phyloP scores from a whole-genome alignment of 2,888 invertebrate species.

The Dynastes tityus region DNA sequence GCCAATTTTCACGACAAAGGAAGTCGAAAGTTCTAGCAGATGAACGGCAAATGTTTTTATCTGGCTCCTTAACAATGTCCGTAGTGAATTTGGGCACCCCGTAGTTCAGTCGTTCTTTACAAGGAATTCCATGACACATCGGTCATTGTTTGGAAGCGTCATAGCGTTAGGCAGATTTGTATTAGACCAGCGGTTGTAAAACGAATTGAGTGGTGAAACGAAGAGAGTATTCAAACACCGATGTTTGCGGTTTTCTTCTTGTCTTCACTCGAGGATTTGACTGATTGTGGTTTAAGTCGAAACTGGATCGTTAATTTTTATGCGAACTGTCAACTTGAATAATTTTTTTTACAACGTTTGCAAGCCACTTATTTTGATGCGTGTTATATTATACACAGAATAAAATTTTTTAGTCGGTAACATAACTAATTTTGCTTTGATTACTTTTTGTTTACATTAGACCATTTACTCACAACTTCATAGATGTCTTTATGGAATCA shows the following conservation, averaged over 20 bases:
- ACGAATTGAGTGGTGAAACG: constrained; percentile 26
- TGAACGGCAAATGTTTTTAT: constrained; percentile 37
- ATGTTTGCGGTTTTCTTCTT: not conserved
- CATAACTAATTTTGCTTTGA: too few species aligned
- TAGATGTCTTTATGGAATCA: too few species aligned
- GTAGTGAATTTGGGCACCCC: constrained; percentile 56
- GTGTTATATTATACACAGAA: too few species aligned
- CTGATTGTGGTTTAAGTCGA: not conserved
- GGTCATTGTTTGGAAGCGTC: constrained; percentile 56
- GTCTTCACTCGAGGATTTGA: not conserved
- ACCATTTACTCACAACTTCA: too few species aligned
- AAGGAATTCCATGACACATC: constrained; percentile 57
- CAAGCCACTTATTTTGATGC: too few species aligned
- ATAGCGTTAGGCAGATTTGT: constrained; percentile 51
- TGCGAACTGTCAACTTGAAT: too few species aligned
- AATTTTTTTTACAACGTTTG: too few species aligned
- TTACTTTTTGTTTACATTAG: too few species aligned
- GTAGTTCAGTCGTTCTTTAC: constrained; percentile 55
- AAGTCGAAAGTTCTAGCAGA: not conserved
- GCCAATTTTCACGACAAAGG: constrained; percentile 10
- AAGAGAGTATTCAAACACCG: not conserved
- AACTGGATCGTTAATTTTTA: too few species aligned
- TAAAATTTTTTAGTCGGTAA: too few species aligned
- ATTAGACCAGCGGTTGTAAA: constrained; percentile 51
- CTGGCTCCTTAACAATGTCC: constrained; percentile 38